Evolutionary conservation across 2,888 invertebrate species (phyloP), one percentile per base, ranked within the genome.

Genomic region (Crioceris asparagi): DNA sequence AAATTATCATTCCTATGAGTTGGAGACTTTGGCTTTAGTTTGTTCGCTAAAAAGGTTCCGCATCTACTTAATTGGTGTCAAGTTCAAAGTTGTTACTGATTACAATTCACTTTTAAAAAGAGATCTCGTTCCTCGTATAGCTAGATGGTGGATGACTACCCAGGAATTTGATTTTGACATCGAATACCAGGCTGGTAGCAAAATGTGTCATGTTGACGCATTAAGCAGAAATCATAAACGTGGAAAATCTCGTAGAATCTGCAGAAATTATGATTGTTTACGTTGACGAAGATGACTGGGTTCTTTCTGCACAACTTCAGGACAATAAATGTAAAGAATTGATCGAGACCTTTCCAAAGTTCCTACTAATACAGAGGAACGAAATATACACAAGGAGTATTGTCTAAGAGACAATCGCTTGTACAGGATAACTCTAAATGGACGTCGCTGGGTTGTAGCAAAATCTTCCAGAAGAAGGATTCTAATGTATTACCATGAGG

Each of bases 81-180:
- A 40, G 15, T 45, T 46, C 25, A 47, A 41, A 36, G 39, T 47
- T 6, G 35, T 47, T 17, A 50, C 39, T 8, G 49, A 51, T 40
- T 53, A 50, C 29, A 48, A 45, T 29, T 45, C 49, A 6, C 17
- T 43, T 4, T 17, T 34, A 12, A 51, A 52, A 41, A 26, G 42
- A 26, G 50, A 53, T 32, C 16, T 52, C 11, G 32, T 48, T 25
- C 54, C 59, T 1, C 33, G 57, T 29, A 50, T 56, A n/a, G 56
- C 49, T 2, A 40, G 57, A 25, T 58, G 60, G 58, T 56, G 54
- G 49, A 32, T 57, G 3, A 16, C 31, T 12, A 40, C 53, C 1
- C 53, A 53, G 36, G 59, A 59, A 29, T 57, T 51, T 36, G 46
- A 49, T 17, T 57, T 55, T 32, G 41, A 44, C 5, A 42, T 57